Conservation (phyloP, 2,888 invertebrate species). For the Desoria tigrina region DNA sequence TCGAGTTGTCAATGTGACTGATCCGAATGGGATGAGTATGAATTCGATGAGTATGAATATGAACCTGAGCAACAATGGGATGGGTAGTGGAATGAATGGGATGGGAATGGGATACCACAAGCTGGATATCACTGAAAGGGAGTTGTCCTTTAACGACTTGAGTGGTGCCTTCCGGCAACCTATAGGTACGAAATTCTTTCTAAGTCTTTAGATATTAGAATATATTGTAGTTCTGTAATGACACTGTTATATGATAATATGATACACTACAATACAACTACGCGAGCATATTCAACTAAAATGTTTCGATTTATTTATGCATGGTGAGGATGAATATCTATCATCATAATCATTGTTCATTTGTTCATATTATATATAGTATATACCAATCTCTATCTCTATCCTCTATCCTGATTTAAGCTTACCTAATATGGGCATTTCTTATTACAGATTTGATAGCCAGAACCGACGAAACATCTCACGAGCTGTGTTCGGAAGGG, state of each 20-base stretch:
- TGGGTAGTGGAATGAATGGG: slow-evolving; percentile 12
- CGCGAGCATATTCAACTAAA: too few relatives aligned
- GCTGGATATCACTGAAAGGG: slow-evolving; percentile 46
- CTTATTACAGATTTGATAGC: slow-evolving; percentile 42
- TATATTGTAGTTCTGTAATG: too few relatives aligned
- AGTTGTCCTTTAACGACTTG: slow-evolving; percentile 43
- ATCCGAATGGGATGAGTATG: slow-evolving; percentile 19
- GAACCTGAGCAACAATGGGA: slow-evolving; percentile 15
- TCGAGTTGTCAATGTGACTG: slow-evolving; percentile 39
- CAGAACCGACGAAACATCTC: slow-evolving; percentile 42
- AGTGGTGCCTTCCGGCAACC: slow-evolving; percentile 51
- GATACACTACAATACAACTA: too few relatives aligned
- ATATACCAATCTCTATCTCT: too few relatives aligned
- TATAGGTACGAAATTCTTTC: slow-evolving; percentile 44
- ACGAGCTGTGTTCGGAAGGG: slow-evolving; percentile 48
- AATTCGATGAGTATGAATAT: slow-evolving; percentile 31
- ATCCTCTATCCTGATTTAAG: too few relatives aligned
- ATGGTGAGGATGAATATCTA: too few relatives aligned
- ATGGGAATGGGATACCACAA: slow-evolving; percentile 42
- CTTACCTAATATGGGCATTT: too few relatives aligned
- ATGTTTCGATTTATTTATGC: too few relatives aligned
- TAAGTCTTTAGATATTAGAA: too few relatives aligned
- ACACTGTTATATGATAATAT: too few relatives aligned
- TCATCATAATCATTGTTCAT: too few relatives aligned
- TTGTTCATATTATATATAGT: too few relatives aligned